Base-by-base conservation (phyloP, 2,888 invertebrate species). In the Willowsia nigromaculata region DNA sequence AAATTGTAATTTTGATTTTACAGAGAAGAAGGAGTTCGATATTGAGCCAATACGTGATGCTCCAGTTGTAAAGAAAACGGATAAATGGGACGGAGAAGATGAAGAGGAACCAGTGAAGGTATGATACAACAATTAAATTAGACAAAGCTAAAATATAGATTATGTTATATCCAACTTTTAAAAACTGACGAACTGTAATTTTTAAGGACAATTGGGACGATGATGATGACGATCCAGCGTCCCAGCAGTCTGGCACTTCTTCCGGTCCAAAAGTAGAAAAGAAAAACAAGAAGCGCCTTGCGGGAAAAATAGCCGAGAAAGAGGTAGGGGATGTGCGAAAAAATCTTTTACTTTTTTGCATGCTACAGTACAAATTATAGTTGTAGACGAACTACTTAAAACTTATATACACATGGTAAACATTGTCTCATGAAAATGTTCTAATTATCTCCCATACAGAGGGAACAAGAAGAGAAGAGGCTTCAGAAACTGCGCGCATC, bases 131-230 rank as follows among this genome's bases (percentile, higher is more conserved):
- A n/a, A n/a, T n/a, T n/a, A 22, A 59, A 3, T 25, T 59, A 22
- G 25, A 37, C 22, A 65, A 30, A 37, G 22, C 56, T n/a, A 27
- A 71, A 25, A 59, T 13, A n/a, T n/a, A 59, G 22, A 25, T 13
- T 25, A 25, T 59, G 11, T 25, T 22, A 59, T 65, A 5, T 30
- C 33, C 4, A 2, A 11, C 6, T 65, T n/a, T n/a, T n/a, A n/a
- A n/a, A n/a, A n/a, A n/a, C n/a, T n/a, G n/a, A n/a, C n/a, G n/a
- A n/a, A n/a, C n/a, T n/a, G n/a, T n/a, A n/a, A n/a, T n/a, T 62
- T 92, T 93, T 13, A 94, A 98, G 98, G 98, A 98, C 93, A 97
- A 96, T 94, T 98, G 98, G 98, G 98, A 98, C 94, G 98, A 98
- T 94, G 97, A 97, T 1, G 94, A 94, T 56, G 94, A 94, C 93